A percentile compares a stretch with the other conserved stretches of the same genome.
Conservation (phyloP, 2,797 vertebrate species). For the Masticophis lateralis region DNA sequence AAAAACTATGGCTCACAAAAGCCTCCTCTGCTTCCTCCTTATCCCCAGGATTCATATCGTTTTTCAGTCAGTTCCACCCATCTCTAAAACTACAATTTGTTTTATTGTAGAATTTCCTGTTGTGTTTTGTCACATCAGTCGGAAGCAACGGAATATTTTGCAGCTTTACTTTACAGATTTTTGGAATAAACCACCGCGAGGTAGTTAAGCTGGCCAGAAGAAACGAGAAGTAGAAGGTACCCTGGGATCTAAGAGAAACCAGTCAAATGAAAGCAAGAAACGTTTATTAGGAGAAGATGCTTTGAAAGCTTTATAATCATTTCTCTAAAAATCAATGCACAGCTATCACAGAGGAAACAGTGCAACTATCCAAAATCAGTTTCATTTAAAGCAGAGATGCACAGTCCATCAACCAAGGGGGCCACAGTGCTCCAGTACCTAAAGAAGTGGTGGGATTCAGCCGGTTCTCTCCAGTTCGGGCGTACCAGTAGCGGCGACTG, state of each 20-base stretch:
- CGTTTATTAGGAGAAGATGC: not conserved
- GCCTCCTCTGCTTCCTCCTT: constrained; percentile 55
- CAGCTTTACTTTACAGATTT: constrained; percentile 54
- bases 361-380: not conserved
- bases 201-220: not conserved
- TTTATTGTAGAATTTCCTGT: constrained; percentile 67
- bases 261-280: constrained; percentile 33
- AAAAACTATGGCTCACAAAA: constrained; percentile 38
- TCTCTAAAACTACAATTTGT: constrained; percentile 62
- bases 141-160: constrained; percentile 45
- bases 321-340: not conserved
- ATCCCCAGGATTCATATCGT: constrained; percentile 53
- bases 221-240: not conserved
- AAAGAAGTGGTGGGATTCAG: too few species aligned
- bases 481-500: too few species aligned
- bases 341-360: not conserved
- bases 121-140: constrained; percentile 59
- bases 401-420: not conserved
- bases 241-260: not conserved
- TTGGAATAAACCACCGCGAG: not conserved
- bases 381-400: not conserved
- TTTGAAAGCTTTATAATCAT: constrained; percentile 18
- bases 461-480: too few species aligned
- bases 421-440: not conserved
- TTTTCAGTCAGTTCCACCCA: constrained; percentile 62